Conservation (phyloP, 2,888 invertebrate species). For the Allophyes oxyacanthae region DNA sequence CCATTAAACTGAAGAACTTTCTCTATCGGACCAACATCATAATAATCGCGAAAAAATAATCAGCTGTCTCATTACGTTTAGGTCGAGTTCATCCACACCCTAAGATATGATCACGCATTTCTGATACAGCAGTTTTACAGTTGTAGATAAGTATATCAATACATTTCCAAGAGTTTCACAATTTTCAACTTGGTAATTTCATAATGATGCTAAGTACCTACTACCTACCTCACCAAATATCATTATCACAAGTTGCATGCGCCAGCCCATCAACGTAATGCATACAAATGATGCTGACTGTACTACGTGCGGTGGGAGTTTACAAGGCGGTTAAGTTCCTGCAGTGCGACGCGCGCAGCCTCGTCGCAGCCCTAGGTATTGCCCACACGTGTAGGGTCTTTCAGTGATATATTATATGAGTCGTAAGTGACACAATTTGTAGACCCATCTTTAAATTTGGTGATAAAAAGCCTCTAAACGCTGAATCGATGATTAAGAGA, state of each 20-base stretch:
- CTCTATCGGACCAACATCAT: too few relatives aligned
- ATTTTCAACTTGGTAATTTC: too few relatives aligned
- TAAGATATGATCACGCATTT: too few relatives aligned
- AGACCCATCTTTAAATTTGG: conserved; percentile 63
- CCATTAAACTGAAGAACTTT: too few relatives aligned
- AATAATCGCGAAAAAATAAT: too few relatives aligned
- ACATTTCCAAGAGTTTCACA: too few relatives aligned
- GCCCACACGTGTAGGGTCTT: conserved; percentile 1
- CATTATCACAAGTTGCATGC: background rate
- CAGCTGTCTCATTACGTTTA: too few relatives aligned
- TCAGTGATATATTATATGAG: too few relatives aligned
- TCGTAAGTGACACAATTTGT: conserved; percentile 65
- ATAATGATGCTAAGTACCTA: too few relatives aligned
- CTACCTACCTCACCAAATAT: background rate
- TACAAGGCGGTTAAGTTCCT: background rate
- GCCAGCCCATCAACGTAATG: background rate
- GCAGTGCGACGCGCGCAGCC: conserved; percentile 14
- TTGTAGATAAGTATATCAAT: too few relatives aligned
- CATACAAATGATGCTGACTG: conserved; percentile 10
- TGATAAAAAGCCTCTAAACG: conserved; percentile 71
- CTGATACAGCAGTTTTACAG: too few relatives aligned
- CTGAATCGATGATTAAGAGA: conserved; percentile 74
- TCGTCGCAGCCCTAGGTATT: background rate
- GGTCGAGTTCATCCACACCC: too few relatives aligned
- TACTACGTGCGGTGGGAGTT: conserved; percentile 1